Conservation (phyloP, 2,888 invertebrate genomes). For the Drosophila meridiana region DNA sequence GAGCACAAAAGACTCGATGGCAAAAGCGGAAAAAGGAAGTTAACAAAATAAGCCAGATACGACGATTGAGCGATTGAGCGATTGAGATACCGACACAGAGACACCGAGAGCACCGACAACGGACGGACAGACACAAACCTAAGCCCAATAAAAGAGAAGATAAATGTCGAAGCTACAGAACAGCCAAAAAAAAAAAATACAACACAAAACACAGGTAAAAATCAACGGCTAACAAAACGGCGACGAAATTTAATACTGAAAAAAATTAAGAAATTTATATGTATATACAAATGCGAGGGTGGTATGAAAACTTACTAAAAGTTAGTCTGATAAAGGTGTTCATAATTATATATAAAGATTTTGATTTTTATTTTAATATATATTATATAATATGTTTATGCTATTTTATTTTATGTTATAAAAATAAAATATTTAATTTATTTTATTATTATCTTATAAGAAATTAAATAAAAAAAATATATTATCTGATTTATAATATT, state of each 20-base stretch:
- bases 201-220: slow-evolving; percentile 67
- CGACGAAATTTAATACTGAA: slow-evolving; percentile 68
- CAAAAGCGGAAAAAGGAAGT: slow-evolving; percentile 76
- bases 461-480: background rate
- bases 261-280: slow-evolving; percentile 69
- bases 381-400: too few species aligned
- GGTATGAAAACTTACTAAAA: background rate
- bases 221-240: slow-evolving; percentile 72
- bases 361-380: too few species aligned
- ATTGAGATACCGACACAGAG: slow-evolving; percentile 65
- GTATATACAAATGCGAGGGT: slow-evolving; percentile 1
- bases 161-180: slow-evolving; percentile 65
- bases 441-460: too few species aligned
- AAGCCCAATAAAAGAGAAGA: slow-evolving; percentile 77
- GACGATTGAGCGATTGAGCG: slow-evolving; percentile 73
- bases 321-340: background rate
- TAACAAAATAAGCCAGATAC: slow-evolving; percentile 79
- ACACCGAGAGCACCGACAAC: slow-evolving; percentile 34
- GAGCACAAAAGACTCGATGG: slow-evolving; percentile 61
- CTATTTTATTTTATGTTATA: too few species aligned
- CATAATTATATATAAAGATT: background rate
- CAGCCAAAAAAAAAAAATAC: background rate
- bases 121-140: slow-evolving; percentile 44
- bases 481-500: too few species aligned
- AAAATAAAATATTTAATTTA: too few species aligned